Evolutionary conservation across 2,888 invertebrate genomes (phyloP).

Genomic region (Pseudanteris insignis): DNA sequence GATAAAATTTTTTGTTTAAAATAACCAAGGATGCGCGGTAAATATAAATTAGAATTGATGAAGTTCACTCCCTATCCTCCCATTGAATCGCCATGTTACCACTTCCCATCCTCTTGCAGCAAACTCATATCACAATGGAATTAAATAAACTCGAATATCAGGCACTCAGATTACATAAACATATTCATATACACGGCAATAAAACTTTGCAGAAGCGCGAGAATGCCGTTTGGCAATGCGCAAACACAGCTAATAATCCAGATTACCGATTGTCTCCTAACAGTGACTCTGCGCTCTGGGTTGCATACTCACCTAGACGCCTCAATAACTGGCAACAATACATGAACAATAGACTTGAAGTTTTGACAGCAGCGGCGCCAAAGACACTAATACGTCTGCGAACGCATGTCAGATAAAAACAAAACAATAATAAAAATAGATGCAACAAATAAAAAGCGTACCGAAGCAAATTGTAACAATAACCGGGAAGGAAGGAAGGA

Average conservation of each 20-base stretch:
- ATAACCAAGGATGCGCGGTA: no score
- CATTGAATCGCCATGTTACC: slow-evolving; percentile 43
- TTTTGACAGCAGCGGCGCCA: slow-evolving; percentile 24
- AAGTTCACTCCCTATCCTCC: slow-evolving; percentile 29
- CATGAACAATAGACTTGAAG: slow-evolving; percentile 60
- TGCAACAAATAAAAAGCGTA: slow-evolving; percentile 7
- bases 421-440: slow-evolving; percentile 2
- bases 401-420: slow-evolving; percentile 46
- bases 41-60: no score
- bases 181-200: slow-evolving; percentile 39
- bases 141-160: slow-evolving; percentile 34
- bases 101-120: no score
- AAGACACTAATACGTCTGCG: slow-evolving; percentile 40
- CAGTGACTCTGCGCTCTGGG: slow-evolving; percentile 56
- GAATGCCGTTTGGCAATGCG: slow-evolving; percentile 26
- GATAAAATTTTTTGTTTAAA: no score
- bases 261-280: slow-evolving; percentile 65
- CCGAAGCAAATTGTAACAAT: not conserved
- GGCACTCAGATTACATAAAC: slow-evolving; percentile 42
- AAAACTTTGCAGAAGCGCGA: slow-evolving; percentile 31
- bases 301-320: slow-evolving; percentile 58
- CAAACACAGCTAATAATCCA: slow-evolving; percentile 55
- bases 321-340: slow-evolving; percentile 59
- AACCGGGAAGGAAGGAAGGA: slow-evolving; percentile 17
- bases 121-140: no score